These are phyloP conservation scores for Anoplius nigerrimus DNA, from an alignment of 2,888 invertebrate species.

Conservation along the genomic window DNA sequence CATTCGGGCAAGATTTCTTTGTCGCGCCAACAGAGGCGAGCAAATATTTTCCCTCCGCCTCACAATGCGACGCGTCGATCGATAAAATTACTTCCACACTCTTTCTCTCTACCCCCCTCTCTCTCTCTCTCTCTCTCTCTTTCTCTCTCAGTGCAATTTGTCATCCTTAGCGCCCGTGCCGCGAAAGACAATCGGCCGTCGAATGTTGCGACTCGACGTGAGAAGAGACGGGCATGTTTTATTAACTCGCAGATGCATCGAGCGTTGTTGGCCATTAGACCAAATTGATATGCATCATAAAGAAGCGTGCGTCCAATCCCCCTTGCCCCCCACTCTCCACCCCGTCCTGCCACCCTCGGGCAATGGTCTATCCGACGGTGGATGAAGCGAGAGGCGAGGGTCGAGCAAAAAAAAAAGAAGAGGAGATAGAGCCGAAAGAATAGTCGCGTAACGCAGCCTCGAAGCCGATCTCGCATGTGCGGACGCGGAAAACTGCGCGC, in stretches of 20 bases:
- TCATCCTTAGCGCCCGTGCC: neutral
- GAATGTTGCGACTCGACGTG: neutral
- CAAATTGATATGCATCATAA: slow-evolving; percentile 71
- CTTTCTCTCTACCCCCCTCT: neutral
- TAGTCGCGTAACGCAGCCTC: slow-evolving; percentile 29
- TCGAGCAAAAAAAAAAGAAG: no score
- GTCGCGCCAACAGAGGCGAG: no score
- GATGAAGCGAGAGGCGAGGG: slow-evolving; percentile 29
- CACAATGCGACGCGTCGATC: neutral
- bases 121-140: neutral
- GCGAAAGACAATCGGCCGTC: neutral
- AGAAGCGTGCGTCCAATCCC: slow-evolving; percentile 39
- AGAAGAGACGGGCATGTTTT: slow-evolving; percentile 17
- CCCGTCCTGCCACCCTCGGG: slow-evolving; percentile 1
- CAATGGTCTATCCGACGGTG: neutral
- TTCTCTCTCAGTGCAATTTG: no score
- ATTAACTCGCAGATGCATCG: slow-evolving; percentile 56
- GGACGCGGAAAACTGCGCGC: slow-evolving; percentile 46
- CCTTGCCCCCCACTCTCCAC: slow-evolving; percentile 4
- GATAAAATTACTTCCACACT: neutral
- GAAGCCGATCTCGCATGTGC: slow-evolving; percentile 52
- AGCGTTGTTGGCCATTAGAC: slow-evolving; percentile 63
- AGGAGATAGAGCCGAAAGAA: slow-evolving; percentile 6
- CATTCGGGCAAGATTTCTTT: neutral
- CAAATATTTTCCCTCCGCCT: neutral